Evolutionary conservation across 2,888 invertebrate species (phyloP).

Genomic region (Timandra comae): DNA sequence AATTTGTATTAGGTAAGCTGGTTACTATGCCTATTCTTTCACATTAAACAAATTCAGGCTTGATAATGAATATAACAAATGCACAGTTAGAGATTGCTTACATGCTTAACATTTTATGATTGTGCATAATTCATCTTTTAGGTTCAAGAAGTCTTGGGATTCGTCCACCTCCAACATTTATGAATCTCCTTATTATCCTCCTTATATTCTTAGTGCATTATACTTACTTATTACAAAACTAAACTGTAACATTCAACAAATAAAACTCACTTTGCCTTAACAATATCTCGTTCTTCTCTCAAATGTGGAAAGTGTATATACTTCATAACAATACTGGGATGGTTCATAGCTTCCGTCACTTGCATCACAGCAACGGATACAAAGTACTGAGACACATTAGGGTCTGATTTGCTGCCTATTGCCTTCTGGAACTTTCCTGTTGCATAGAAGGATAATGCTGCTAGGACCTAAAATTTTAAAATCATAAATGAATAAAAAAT

Average conservation of each 20-base stretch:
- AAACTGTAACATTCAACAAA: not conserved
- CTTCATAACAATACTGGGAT: conserved; percentile 56
- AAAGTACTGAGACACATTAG: conserved; percentile 59
- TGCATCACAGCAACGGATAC: conserved; percentile 56
- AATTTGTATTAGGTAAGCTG: no score
- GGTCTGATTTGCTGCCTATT: conserved; percentile 54
- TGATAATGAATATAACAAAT: no score
- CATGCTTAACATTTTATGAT: no score
- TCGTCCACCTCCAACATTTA: no score
- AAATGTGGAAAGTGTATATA: conserved; percentile 67
- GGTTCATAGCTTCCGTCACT: conserved; percentile 62
- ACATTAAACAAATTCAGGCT: no score
- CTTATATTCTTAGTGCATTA: not conserved
- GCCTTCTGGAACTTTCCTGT: conserved; percentile 63
- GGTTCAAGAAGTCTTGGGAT: no score
- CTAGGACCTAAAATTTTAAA: no score
- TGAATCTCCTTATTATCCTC: no score
- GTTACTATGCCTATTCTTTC: no score
- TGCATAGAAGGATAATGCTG: conserved; percentile 60
- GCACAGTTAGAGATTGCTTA: no score
- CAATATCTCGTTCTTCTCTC: conserved; percentile 53
- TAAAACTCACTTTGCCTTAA: conserved; percentile 50
- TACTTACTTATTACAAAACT: not conserved
- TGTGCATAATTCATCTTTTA: no score
- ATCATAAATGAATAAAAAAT: no score